These are phyloP conservation scores for Pseudois nayaur DNA, from an alignment of 2,113 vertebrate species.

Conservation along the genomic window DNA sequence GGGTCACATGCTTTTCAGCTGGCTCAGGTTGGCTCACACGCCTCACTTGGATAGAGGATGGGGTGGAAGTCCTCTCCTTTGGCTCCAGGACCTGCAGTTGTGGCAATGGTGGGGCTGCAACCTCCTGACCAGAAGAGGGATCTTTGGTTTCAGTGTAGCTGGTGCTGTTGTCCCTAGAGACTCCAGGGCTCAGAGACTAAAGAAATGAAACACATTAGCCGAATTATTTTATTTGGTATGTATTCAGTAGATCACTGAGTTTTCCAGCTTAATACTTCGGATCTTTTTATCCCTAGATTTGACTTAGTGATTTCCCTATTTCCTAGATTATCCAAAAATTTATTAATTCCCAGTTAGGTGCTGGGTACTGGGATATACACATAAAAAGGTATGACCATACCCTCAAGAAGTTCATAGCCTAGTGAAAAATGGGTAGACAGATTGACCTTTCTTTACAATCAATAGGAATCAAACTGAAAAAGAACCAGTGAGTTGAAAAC, in stretches of 20 bases:
- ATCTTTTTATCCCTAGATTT: not conserved
- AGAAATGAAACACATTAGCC: slow-evolving; percentile 44
- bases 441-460: slow-evolving; percentile 18
- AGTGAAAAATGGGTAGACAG: not conserved
- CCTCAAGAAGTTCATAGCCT: not conserved
- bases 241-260: not conserved
- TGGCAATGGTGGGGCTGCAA: slow-evolving; percentile 50
- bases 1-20: slow-evolving; percentile 73
- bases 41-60: slow-evolving; percentile 72
- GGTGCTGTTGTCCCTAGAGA: slow-evolving; percentile 76
- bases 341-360: not conserved
- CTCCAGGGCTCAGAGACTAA: slow-evolving; percentile 73
- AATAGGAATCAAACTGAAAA: slow-evolving; percentile 29
- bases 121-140: slow-evolving; percentile 59
- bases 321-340: slow-evolving; percentile 1
- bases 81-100: slow-evolving; percentile 67
- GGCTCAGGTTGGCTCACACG: slow-evolving; percentile 81
- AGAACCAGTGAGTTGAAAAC: slow-evolving; percentile 7
- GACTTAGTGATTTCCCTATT: not conserved
- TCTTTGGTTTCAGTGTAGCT: slow-evolving; percentile 77
- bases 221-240: slow-evolving; percentile 5
- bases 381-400: not conserved
- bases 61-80: slow-evolving; percentile 63
- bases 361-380: not conserved
- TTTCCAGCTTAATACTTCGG: not conserved